A percentile compares a stretch with the other conserved stretches of the same genome.
These are phyloP conservation scores for Chironomus striatipennis DNA, from an alignment of 1,140 invertebrate species.

Conservation along the genomic window DNA sequence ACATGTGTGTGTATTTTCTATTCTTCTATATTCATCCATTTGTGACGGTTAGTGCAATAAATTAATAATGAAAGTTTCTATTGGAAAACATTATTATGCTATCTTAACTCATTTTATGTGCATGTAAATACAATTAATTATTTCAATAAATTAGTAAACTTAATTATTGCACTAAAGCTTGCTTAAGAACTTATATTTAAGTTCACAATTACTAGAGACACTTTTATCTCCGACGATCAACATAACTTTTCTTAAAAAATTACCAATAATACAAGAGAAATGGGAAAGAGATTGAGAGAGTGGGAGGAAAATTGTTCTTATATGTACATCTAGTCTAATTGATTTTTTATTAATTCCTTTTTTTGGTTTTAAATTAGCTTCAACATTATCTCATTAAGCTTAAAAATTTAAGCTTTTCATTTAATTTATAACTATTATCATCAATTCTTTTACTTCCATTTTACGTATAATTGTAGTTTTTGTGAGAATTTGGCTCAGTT, in stretches of 20 bases:
- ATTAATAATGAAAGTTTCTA: background rate
- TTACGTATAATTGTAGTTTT: background rate
- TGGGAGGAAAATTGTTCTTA: background rate
- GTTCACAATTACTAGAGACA: too few relatives aligned
- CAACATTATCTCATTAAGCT: background rate
- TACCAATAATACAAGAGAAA: background rate
- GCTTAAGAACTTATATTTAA: background rate
- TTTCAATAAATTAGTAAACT: constrained; percentile 4
- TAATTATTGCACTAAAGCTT: constrained; percentile 14
- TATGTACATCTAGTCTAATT: background rate
- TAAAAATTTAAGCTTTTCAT: background rate
- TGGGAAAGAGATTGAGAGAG: background rate
- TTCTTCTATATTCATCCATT: too few relatives aligned
- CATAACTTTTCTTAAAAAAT: background rate
- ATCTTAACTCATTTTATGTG: background rate
- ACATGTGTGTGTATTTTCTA: background rate
- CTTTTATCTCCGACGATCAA: background rate
- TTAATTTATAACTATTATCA: constrained; percentile 9
- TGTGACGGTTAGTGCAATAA: background rate
- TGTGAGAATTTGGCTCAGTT: background rate
- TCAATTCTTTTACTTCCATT: background rate
- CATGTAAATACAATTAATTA: background rate
- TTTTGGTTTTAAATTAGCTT: constrained; percentile 14
- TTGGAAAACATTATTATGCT: too few relatives aligned
- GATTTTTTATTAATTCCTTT: background rate